Evolutionary conservation across 2,113 vertebrate genomes (phyloP).

Genomic region (Cathartes aura): DNA sequence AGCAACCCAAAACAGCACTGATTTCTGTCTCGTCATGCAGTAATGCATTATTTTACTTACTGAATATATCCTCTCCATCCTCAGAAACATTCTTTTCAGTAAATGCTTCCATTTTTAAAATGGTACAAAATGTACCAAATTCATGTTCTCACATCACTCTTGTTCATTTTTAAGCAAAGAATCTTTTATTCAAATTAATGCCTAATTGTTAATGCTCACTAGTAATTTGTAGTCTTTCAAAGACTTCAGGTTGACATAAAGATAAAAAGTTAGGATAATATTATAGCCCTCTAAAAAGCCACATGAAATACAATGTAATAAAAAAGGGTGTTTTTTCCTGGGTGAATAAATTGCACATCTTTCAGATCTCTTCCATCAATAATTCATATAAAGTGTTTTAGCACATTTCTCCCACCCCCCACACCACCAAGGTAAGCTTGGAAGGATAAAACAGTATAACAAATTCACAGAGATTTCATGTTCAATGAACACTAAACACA

Average conservation of each 20-base stretch:
- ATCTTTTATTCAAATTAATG: conserved; percentile 1
- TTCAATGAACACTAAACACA: not conserved
- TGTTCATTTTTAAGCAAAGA: not conserved
- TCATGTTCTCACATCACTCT: not conserved
- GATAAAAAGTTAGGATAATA: not conserved
- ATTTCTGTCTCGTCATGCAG: not conserved
- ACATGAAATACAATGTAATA: not conserved
- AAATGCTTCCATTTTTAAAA: not conserved
- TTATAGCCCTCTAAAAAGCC: not conserved
- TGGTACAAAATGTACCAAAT: not conserved
- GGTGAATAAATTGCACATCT: not conserved
- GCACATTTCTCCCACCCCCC: not conserved
- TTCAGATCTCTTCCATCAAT: not conserved
- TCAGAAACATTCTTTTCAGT: not conserved
- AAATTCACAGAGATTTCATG: not conserved
- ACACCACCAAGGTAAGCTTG: not conserved
- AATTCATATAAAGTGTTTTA: not conserved
- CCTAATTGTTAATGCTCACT: not conserved
- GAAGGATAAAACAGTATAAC: not conserved
- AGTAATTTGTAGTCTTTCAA: not conserved
- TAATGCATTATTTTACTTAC: not conserved
- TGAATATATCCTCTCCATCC: not conserved
- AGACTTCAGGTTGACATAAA: not conserved
- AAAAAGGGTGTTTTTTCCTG: not conserved
- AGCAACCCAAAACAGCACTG: not conserved